Conservation (phyloP, 1,140 invertebrate species). For the Hormaphis cornu region DNA sequence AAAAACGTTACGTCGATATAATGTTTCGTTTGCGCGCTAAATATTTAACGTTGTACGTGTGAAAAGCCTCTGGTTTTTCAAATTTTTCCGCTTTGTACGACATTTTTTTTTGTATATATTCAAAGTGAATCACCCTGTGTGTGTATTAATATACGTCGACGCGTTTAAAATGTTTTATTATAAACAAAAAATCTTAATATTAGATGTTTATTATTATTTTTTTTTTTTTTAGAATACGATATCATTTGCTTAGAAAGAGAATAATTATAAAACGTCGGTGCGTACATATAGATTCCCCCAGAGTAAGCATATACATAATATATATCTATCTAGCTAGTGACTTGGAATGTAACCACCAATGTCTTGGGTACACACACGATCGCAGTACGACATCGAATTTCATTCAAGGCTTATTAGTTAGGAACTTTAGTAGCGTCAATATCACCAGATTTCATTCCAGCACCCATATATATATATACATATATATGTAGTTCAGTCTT, state of each 20-base stretch:
- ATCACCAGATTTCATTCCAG: conserved; percentile 27
- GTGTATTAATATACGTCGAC: neutral
- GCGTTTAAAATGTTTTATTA: neutral
- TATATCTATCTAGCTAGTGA: too few species aligned
- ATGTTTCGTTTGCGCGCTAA: too few species aligned
- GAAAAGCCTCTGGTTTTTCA: too few species aligned
- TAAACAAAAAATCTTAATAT: too few species aligned
- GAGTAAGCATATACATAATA: neutral
- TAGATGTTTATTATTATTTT: too few species aligned
- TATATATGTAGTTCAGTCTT: conserved; percentile 18
- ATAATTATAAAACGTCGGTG: neutral
- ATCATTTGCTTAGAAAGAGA: neutral
- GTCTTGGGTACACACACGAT: too few species aligned
- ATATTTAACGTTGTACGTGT: too few species aligned
- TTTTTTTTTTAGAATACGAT: neutral
- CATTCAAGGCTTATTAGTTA: conserved; percentile 7
- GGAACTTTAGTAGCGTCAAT: conserved; percentile 25
- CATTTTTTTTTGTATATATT: too few species aligned
- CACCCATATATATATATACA: conserved; percentile 5
- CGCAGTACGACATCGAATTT: neutral
- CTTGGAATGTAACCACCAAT: neutral
- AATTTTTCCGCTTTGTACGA: too few species aligned
- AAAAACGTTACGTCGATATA: too few species aligned
- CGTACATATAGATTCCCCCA: neutral
- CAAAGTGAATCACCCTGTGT: neutral